Conservation (phyloP, 2,888 invertebrate species). For the Pristionchus entomophagus region DNA sequence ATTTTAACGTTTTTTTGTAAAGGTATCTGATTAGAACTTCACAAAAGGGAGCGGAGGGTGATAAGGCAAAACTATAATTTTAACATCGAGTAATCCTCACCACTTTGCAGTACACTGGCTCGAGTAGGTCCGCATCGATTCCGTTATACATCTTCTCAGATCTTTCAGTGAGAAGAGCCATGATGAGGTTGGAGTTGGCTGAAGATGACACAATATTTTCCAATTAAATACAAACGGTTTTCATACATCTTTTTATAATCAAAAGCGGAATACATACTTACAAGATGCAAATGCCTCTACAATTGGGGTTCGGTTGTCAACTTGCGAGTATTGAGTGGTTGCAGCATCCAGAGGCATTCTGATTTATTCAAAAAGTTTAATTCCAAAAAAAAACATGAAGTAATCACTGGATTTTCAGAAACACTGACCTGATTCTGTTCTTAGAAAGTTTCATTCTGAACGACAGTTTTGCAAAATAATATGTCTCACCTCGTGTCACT, state of each 20-base stretch:
- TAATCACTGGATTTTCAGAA: no score
- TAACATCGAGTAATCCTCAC: background rate
- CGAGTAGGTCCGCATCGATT: background rate
- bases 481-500: background rate
- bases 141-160: background rate
- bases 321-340: conserved; percentile 1
- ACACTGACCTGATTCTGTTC: no score
- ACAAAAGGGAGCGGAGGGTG: background rate
- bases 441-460: no score
- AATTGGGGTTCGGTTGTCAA: background rate
- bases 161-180: background rate
- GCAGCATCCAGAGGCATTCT: background rate
- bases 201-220: background rate
- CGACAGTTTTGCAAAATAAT: no score
- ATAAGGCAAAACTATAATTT: background rate
- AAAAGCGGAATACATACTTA: background rate
- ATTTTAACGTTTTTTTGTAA: no score
- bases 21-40: background rate
- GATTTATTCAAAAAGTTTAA: background rate
- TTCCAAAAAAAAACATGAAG: no score
- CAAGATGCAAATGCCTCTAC: background rate
- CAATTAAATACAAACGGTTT: background rate
- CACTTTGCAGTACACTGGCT: background rate
- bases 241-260: background rate
- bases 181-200: background rate